Percentiles rank a stretch among this genome's conserved stretches.
Conservation (phyloP, 1,140 invertebrate genomes). For the Drosophila paulistorum region DNA sequence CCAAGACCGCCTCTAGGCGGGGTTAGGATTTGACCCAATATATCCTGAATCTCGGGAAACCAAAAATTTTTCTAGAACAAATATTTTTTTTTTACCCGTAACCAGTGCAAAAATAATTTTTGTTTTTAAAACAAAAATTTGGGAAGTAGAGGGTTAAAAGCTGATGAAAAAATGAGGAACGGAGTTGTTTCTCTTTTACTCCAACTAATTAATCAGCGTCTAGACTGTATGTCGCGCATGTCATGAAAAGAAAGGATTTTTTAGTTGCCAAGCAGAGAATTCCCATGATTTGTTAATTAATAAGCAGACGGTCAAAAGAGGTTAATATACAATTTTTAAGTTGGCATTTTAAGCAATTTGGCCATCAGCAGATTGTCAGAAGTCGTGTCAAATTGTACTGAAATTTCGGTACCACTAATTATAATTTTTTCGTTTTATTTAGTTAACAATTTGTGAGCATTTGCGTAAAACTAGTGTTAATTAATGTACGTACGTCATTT, state of each 20-base stretch:
- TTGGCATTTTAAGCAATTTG: neutral
- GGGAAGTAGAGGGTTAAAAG: too few relatives aligned
- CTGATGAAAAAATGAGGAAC: conserved; percentile 30
- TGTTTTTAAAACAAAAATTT: too few relatives aligned
- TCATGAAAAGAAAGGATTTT: conserved; percentile 24
- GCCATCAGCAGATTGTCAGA: neutral
- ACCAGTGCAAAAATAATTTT: too few relatives aligned
- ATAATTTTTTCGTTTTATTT: neutral
- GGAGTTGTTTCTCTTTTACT: conserved; percentile 6
- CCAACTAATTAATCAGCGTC: conserved; percentile 58
- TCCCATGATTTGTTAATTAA: conserved; percentile 10
- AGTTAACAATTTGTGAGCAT: conserved; percentile 30
- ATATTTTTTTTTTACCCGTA: too few relatives aligned
- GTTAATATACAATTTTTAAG: neutral
- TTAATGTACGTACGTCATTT: conserved; percentile 61
- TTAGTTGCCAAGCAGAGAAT: conserved; percentile 40
- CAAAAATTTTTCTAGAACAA: too few relatives aligned
- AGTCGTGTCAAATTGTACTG: neutral
- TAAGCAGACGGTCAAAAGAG: conserved; percentile 11
- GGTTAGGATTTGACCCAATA: too few relatives aligned
- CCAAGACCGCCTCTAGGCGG: too few relatives aligned
- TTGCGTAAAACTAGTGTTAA: conserved; percentile 52
- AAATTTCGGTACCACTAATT: neutral
- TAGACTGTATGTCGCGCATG: conserved; percentile 53
- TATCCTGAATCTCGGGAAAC: too few relatives aligned